phyloP scores from a whole-genome alignment of 2,113 vertebrate species.

The Ciconia boyciana region DNA sequence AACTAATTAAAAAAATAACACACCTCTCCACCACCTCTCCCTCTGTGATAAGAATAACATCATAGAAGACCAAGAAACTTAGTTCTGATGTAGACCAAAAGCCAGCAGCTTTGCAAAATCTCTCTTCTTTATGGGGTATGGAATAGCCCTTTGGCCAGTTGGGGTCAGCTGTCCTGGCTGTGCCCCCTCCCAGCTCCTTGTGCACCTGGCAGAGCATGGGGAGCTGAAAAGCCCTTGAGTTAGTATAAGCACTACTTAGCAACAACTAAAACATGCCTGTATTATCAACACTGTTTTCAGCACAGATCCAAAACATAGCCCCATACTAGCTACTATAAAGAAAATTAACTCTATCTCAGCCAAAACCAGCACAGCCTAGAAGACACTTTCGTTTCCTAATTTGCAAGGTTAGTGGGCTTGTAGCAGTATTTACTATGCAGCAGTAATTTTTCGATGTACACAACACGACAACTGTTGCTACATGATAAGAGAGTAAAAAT shows the following conservation, averaged over 20 bases:
- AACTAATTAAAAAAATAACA: neutral
- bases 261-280: too few relatives aligned
- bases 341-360: too few relatives aligned
- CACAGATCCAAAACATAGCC: too few relatives aligned
- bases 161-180: too few relatives aligned
- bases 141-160: too few relatives aligned
- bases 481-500: neutral
- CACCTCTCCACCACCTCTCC: accelerated
- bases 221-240: too few relatives aligned
- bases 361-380: neutral
- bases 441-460: neutral
- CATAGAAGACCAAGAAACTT: neutral
- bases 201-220: too few relatives aligned
- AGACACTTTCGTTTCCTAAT: neutral
- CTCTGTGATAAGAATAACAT: neutral
- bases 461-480: neutral
- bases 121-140: neutral
- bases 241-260: too few relatives aligned
- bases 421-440: neutral
- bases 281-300: too few relatives aligned
- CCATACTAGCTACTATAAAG: too few relatives aligned
- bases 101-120: neutral
- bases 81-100: neutral
- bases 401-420: neutral
- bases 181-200: too few relatives aligned